Conservation (phyloP, 2,113 vertebrate genomes). For the Lagopus muta region DNA sequence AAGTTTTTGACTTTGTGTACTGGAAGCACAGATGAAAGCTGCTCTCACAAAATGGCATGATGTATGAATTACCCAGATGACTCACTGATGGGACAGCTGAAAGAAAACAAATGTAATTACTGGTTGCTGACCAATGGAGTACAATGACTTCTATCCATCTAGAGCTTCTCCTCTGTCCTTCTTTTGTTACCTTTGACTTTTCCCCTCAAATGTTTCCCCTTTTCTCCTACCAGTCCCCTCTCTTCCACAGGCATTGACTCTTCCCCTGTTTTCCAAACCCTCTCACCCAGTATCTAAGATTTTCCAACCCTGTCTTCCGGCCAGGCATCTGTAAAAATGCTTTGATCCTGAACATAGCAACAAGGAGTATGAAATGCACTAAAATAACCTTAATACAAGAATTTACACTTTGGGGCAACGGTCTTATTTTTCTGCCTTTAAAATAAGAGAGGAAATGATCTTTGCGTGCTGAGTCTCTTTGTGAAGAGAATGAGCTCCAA, state of each 20-base stretch:
- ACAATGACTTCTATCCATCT: not conserved
- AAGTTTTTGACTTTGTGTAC: accelerated
- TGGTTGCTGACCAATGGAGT: not conserved
- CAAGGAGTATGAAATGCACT: accelerated
- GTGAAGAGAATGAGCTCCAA: not conserved
- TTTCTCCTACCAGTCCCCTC: not conserved
- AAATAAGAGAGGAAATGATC: not conserved
- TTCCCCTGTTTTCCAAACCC: not conserved
- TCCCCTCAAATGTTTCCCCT: not conserved
- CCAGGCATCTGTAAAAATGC: not conserved
- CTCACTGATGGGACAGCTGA: not conserved
- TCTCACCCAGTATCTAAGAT: not conserved
- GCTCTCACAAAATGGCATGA: not conserved
- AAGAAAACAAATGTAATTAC: not conserved
- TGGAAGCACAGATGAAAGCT: not conserved
- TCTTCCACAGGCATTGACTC: not conserved
- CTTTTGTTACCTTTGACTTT: not conserved
- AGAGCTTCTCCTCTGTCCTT: not conserved
- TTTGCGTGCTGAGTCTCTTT: not conserved
- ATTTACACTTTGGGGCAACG: not conserved
- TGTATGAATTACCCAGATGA: not conserved
- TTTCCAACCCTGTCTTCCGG: not conserved
- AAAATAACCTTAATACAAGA: not conserved
- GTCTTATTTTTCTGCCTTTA: not conserved
- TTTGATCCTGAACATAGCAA: not conserved